phyloP scores from a whole-genome alignment of 1,140 invertebrate species.

The Aricia agestis region DNA sequence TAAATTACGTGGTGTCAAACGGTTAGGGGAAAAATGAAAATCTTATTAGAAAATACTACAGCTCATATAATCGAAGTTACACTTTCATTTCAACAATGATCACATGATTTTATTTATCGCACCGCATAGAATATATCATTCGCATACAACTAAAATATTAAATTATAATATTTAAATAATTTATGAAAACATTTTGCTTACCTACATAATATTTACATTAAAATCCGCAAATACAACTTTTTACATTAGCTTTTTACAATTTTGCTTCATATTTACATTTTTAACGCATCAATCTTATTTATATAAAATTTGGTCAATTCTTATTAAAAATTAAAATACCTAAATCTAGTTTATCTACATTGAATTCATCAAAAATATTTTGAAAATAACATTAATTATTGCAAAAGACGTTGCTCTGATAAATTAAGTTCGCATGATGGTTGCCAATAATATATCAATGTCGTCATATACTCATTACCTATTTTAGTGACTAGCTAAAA shows the following conservation, averaged over 20 bases:
- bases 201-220: conserved; percentile 64
- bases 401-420: not conserved
- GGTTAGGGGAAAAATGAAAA: conserved; percentile 40
- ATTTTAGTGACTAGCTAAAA: no score
- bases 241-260: conserved; percentile 56
- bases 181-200: conserved; percentile 54
- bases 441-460: not conserved
- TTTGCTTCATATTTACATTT: conserved; percentile 45
- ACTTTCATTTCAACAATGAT: conserved; percentile 74
- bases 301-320: conserved; percentile 72
- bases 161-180: conserved; percentile 61
- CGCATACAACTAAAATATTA: conserved; percentile 56
- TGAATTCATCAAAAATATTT: not conserved
- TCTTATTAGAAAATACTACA: conserved; percentile 68
- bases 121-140: conserved; percentile 65
- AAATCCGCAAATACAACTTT: conserved; percentile 68
- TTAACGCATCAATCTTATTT: conserved; percentile 58
- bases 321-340: conserved; percentile 56
- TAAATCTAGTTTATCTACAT: conserved; percentile 6
- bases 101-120: conserved; percentile 67
- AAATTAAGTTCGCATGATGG: not conserved
- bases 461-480: no score
- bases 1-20: not conserved
- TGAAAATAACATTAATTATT: not conserved
- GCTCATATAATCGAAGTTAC: conserved; percentile 74